A percentile compares a stretch with the other conserved stretches of the same genome.
phyloP scores from a whole-genome alignment of 2,888 invertebrate species.

The Leptura quadrifasciata region DNA sequence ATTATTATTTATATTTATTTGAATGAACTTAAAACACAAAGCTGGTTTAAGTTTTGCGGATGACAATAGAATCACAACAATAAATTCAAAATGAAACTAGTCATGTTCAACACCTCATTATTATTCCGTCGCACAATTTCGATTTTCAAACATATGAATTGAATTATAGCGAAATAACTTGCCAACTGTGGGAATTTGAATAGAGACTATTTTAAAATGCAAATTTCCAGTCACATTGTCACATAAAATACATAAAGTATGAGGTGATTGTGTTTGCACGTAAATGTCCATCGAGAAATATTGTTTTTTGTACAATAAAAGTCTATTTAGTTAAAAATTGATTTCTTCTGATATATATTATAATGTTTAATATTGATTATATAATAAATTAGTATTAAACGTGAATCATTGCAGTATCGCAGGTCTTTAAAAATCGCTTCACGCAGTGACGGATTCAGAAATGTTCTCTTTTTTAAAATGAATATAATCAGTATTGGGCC shows the following conservation, averaged over 20 bases:
- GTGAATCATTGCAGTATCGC: not conserved
- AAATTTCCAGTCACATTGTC: constrained; percentile 58
- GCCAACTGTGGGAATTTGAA: constrained; percentile 60
- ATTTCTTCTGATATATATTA: constrained; percentile 2
- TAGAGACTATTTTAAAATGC: constrained; percentile 64
- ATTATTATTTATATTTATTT: not conserved
- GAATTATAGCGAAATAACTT: constrained; percentile 63
- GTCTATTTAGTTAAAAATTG: constrained; percentile 5
- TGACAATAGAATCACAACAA: constrained; percentile 5
- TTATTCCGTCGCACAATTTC: constrained; percentile 59
- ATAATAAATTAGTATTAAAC: constrained; percentile 14
- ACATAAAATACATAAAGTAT: constrained; percentile 61
- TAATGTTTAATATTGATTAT: not conserved
- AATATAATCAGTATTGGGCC: no score
- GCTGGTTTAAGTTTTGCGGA: not conserved
- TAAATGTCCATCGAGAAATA: constrained; percentile 37
- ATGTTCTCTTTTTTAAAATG: not conserved
- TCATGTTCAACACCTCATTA: constrained; percentile 58
- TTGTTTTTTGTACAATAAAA: constrained; percentile 18
- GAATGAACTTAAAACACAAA: not conserved
- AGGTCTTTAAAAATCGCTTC: not conserved
- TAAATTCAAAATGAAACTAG: constrained; percentile 48
- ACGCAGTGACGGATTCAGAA: not conserved
- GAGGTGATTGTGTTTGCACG: constrained; percentile 53
- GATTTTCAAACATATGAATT: constrained; percentile 62